Evolutionary conservation across 2,888 invertebrate species (phyloP).

Genomic region (Tromatobia lineatoria): DNA sequence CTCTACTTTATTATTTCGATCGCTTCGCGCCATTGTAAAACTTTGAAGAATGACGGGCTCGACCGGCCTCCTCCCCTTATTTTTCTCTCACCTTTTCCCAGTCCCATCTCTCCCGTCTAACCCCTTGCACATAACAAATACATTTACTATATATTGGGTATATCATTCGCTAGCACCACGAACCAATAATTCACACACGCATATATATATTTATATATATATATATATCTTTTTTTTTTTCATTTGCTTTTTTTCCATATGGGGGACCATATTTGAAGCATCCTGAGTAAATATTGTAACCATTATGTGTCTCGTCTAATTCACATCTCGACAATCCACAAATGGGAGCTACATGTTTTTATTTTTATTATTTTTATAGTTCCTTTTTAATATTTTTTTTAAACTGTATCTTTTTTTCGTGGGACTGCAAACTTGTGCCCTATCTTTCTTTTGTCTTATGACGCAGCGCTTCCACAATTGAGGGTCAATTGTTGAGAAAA

Average conservation of each 20-base stretch:
- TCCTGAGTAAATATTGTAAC: slow-evolving; percentile 86
- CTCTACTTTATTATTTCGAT: slow-evolving; percentile 70
- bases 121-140: slow-evolving; percentile 76
- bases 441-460: slow-evolving; percentile 2
- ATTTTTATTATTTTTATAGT: slow-evolving; percentile 33
- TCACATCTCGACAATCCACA: slow-evolving; percentile 79
- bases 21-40: slow-evolving; percentile 75
- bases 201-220: slow-evolving; percentile 73
- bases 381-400: slow-evolving; percentile 28
- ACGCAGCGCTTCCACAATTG: neutral
- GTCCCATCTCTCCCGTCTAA: slow-evolving; percentile 21
- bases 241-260: slow-evolving; percentile 70
- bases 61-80: slow-evolving; percentile 21
- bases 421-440: neutral
- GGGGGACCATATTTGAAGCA: slow-evolving; percentile 82
- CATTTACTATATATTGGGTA: slow-evolving; percentile 78
- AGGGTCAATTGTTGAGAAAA: slow-evolving; percentile 23
- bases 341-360: slow-evolving; percentile 68
- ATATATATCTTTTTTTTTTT: slow-evolving; percentile 65
- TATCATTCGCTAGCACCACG: slow-evolving; percentile 82
- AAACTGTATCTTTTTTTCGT: slow-evolving; percentile 9
- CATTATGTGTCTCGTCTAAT: slow-evolving; percentile 82
- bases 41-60: slow-evolving; percentile 68
- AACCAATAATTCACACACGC: slow-evolving; percentile 82
- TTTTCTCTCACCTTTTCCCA: slow-evolving; percentile 5